A percentile compares a stretch with the other conserved stretches of the same genome.
Evolutionary conservation across 2,113 vertebrate species (phyloP).

Genomic region (Felis chaus): DNA sequence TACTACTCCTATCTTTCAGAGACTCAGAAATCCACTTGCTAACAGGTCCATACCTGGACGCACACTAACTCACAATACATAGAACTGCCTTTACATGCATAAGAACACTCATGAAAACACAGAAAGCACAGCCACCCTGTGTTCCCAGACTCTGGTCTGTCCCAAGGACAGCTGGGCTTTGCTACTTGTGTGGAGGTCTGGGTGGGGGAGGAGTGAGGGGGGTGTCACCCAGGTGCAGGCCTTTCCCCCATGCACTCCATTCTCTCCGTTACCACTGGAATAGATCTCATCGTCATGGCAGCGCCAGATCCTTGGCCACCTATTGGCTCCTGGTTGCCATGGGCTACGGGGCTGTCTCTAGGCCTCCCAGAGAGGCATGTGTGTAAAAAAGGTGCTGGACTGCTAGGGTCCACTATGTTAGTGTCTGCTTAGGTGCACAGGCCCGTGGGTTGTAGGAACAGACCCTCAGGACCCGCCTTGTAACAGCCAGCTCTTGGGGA

Average conservation of each 20-base stretch:
- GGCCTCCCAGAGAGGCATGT: slow-evolving; percentile 72
- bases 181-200: not conserved
- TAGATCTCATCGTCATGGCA: slow-evolving; percentile 90
- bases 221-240: slow-evolving; percentile 31
- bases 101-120: not conserved
- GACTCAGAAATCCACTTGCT: not conserved
- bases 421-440: not conserved
- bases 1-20: not conserved
- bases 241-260: slow-evolving; percentile 20
- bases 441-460: not conserved
- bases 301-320: slow-evolving; percentile 83
- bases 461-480: not conserved
- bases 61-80: not conserved
- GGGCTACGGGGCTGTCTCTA: slow-evolving; percentile 84
- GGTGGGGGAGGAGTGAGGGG: too few relatives aligned
- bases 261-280: slow-evolving; percentile 73
- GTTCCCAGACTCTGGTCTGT: not conserved
- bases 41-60: not conserved
- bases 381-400: slow-evolving; percentile 65
- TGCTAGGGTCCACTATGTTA: slow-evolving; percentile 27
- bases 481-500: not conserved
- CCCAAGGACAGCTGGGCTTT: not conserved
- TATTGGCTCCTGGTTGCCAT: slow-evolving; percentile 93
- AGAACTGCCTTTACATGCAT: not conserved
- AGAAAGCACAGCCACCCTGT: not conserved